Evolutionary conservation across 2,888 invertebrate genomes (phyloP), one percentile per base, ranked within the genome.

Genomic region (Heliconius cydno): DNA sequence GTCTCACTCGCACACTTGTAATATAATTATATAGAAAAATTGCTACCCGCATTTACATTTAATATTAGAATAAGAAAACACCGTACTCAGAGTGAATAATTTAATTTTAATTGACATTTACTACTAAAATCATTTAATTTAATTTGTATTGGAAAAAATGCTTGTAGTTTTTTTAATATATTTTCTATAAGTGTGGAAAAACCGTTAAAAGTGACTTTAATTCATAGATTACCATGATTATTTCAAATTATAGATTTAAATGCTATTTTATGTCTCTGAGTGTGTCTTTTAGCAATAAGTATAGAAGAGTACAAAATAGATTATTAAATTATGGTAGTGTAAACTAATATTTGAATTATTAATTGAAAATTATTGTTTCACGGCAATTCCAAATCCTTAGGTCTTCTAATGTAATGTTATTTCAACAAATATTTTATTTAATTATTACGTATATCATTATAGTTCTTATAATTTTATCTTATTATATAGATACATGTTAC

Each of bases 1-100:
- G 22, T 75, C 46, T 65, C 75, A n/a, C 75, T 75, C 75, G 63
- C 75, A 75, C 63, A 57, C 3, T 5, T 65, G 75, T 1, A 28
- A 38, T 22, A 38, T 38, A 15, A 19, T 28, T 38, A 12, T 65
- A 75, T 75, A 41, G 38, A 41, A 15, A 25, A n/a, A 4, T 28
- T 19, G 38, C 65, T 72, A 57, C 19, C 22, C 57, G 57, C 57
- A 30, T 72, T 52, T 46, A 22, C 19, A 72, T 19, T 46, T 25
- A 28, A 25, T 52, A 5, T 22, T 72, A 57, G 19, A 25, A 71
- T 71, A 71, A 57, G 9, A n/a, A 10, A 57, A 19, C 15, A 4
- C 22, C 19, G 28, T 10, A 34, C 72, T 68, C 68, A 41, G 68
- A 68, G 25, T 25, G 4, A 13, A 41, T 41, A 25, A 68, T 68